Evolutionary conservation across 92 coral and sea anemone species (phyloP).

Genomic region (Heliopora coerulea): DNA sequence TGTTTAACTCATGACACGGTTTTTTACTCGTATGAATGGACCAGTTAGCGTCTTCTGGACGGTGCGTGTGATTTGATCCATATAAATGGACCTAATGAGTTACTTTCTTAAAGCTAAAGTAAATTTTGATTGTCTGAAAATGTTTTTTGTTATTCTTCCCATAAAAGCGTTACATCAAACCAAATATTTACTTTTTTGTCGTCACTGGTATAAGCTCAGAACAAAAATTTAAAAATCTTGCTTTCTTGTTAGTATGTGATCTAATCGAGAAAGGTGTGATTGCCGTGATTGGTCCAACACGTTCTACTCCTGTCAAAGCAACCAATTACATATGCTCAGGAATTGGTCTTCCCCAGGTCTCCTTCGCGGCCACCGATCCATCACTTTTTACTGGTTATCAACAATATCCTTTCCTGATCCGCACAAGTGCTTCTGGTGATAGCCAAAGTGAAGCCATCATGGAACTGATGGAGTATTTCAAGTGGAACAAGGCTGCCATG

Average conservation of each 20-base stretch:
- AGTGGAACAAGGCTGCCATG: constrained; percentile 63
- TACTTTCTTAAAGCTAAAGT: too few relatives aligned
- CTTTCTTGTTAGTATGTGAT: constrained; percentile 47
- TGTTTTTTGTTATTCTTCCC: too few relatives aligned
- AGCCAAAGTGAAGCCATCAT: constrained; percentile 68
- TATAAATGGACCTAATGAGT: too few relatives aligned
- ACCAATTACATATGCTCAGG: constrained; percentile 74
- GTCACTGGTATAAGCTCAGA: too few relatives aligned
- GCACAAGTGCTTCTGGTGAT: constrained; percentile 62
- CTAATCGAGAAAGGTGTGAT: constrained; percentile 60
- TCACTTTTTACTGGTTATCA: constrained; percentile 55
- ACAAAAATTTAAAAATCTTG: too few relatives aligned
- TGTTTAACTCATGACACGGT: too few relatives aligned
- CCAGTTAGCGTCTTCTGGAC: too few relatives aligned
- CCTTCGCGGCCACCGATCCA: constrained; percentile 76
- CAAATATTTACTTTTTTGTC: too few relatives aligned
- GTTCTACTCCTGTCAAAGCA: constrained; percentile 71
- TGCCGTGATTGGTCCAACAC: constrained; percentile 72
- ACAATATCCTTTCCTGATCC: constrained; percentile 60
- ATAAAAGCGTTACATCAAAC: too few relatives aligned
- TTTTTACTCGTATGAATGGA: too few relatives aligned
- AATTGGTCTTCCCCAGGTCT: constrained; percentile 67
- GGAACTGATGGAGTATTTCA: constrained; percentile 55
- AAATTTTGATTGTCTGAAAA: too few relatives aligned
- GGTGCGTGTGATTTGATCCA: too few relatives aligned